Conservation (phyloP, 2,797 vertebrate species). For the Pangasius macronema region DNA sequence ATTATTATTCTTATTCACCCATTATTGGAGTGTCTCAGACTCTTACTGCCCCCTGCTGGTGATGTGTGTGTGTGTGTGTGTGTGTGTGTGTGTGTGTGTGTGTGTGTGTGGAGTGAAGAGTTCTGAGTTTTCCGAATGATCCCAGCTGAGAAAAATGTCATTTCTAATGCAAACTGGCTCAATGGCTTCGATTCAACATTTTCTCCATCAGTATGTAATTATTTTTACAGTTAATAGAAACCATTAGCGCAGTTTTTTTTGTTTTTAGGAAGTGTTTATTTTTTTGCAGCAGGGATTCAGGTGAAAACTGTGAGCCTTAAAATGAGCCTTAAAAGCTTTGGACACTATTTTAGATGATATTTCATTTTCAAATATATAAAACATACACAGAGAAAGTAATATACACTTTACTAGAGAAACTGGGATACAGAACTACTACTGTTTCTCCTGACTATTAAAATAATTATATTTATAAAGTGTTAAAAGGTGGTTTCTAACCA, state of each 20-base stretch:
- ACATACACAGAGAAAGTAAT: background rate
- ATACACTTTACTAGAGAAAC: background rate
- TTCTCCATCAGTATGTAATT: background rate
- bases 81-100: too few relatives aligned
- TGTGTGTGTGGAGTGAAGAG: background rate
- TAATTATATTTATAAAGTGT: background rate
- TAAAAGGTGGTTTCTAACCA: background rate
- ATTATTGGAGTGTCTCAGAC: constrained; percentile 1
- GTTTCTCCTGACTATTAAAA: background rate
- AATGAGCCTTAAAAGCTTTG: background rate
- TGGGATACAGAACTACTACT: constrained; percentile 2
- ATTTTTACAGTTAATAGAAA: background rate
- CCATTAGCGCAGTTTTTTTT: background rate
- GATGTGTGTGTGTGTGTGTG: background rate
- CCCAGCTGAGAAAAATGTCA: background rate
- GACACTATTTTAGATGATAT: background rate
- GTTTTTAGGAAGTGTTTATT: background rate
- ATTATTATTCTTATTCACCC: constrained; percentile 11
- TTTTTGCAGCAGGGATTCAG: background rate
- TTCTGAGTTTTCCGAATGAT: background rate
- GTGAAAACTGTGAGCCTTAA: background rate
- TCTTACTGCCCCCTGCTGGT: constrained; percentile 46
- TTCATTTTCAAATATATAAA: constrained; percentile 13
- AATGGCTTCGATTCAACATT: background rate
- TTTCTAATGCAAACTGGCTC: background rate